Evolutionary conservation across 2,888 invertebrate species (phyloP).

Genomic region (Microctonus hyperodae): DNA sequence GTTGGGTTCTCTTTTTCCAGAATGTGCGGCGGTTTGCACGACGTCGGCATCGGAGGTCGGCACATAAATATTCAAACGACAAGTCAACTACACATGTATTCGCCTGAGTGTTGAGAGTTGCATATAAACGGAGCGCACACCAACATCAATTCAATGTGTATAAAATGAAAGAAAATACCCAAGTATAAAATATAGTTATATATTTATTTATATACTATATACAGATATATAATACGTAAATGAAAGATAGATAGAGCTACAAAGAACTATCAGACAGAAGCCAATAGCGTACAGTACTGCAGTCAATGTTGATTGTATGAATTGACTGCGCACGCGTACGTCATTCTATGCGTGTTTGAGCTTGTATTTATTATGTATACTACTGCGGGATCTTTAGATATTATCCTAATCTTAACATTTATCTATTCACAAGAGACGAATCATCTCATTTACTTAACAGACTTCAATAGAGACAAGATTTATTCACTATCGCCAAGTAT

Average conservation of each 20-base stretch:
- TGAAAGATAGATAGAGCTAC: background rate
- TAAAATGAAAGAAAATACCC: background rate
- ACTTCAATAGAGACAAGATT: constrained; percentile 18
- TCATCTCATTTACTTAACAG: constrained; percentile 32
- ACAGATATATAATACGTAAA: background rate
- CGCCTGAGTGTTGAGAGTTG: constrained; percentile 37
- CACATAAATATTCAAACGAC: constrained; percentile 42
- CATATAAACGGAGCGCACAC: constrained; percentile 2
- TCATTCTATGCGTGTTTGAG: too few relatives aligned
- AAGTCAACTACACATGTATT: constrained; percentile 47
- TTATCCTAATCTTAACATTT: constrained; percentile 27
- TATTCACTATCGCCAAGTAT: background rate
- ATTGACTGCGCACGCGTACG: too few relatives aligned
- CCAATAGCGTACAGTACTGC: too few relatives aligned
- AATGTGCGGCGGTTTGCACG: constrained; percentile 42
- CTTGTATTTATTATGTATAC: too few relatives aligned
- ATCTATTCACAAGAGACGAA: constrained; percentile 31
- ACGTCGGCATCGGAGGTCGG: constrained; percentile 40
- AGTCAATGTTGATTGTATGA: background rate
- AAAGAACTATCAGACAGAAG: background rate
- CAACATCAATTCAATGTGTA: background rate
- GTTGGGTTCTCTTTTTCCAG: constrained; percentile 43
- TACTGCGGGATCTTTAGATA: background rate
- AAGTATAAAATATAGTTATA: background rate
- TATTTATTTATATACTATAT: background rate